phyloP scores from a whole-genome alignment of 2,888 invertebrate species.

The Phytoseiulus persimilis region DNA sequence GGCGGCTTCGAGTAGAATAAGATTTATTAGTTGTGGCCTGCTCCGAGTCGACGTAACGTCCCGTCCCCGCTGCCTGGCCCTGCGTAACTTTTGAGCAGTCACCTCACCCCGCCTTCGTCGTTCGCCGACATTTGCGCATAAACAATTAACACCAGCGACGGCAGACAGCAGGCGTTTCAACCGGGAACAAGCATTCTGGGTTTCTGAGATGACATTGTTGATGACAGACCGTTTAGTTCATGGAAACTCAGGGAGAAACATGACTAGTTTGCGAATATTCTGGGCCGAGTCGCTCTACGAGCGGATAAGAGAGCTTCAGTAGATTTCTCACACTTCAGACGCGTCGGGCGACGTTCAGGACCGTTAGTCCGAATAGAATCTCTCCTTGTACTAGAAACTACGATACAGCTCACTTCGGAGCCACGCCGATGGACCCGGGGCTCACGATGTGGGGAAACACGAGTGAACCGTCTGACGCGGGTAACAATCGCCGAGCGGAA shows the following conservation, averaged over 20 bases:
- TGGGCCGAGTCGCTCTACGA: no score
- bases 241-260: no score
- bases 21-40: background rate
- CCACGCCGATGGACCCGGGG: background rate
- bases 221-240: background rate
- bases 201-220: background rate
- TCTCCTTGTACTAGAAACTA: no score
- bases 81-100: background rate
- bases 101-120: background rate
- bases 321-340: no score
- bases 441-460: background rate
- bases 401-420: no score
- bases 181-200: background rate
- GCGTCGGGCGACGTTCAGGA: no score
- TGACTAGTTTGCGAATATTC: no score
- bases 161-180: background rate
- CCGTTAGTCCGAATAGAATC: no score
- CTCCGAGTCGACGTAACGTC: background rate
- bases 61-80: background rate
- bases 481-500: background rate
- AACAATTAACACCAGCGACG: background rate
- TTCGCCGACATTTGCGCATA: background rate
- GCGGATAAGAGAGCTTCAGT: no score
- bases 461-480: no score
- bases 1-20: background rate